phyloP scores from a whole-genome alignment of 2,113 vertebrate genomes.

The Pteronura brasiliensis region DNA sequence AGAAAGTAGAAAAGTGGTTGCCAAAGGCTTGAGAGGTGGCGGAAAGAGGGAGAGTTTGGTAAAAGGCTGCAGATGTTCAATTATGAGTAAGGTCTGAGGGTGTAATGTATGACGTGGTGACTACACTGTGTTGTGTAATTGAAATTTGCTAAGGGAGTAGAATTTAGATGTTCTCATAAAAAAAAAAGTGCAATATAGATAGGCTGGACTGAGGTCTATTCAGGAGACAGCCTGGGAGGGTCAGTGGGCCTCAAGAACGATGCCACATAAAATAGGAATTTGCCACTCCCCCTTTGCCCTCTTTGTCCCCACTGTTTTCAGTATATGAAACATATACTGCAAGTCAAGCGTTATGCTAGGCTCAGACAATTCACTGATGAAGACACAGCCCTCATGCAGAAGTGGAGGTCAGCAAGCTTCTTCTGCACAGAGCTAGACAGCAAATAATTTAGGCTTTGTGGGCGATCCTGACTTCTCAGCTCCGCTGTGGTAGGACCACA shows the following conservation, averaged over 20 bases:
- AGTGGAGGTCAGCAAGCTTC: neutral
- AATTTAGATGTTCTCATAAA: neutral
- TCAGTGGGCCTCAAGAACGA: neutral
- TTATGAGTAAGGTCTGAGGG: neutral
- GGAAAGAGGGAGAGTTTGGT: neutral
- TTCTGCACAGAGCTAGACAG: neutral
- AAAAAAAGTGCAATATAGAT: neutral
- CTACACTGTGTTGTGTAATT: neutral
- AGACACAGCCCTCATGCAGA: neutral
- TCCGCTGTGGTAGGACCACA: neutral
- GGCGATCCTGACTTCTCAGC: neutral
- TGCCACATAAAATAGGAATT: neutral
- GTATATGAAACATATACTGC: neutral
- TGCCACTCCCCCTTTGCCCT: accelerated
- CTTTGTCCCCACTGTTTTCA: neutral
- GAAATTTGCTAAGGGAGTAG: neutral
- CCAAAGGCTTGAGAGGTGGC: neutral
- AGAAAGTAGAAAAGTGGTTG: neutral
- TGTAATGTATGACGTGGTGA: neutral
- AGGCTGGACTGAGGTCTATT: neutral
- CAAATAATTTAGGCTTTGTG: neutral
- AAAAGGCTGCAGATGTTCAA: neutral
- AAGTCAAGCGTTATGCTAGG: too few species aligned
- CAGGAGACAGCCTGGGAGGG: neutral
- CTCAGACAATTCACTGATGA: neutral